Evolutionary conservation across 2,888 invertebrate genomes (phyloP).

Genomic region (Linyphia triangularis): DNA sequence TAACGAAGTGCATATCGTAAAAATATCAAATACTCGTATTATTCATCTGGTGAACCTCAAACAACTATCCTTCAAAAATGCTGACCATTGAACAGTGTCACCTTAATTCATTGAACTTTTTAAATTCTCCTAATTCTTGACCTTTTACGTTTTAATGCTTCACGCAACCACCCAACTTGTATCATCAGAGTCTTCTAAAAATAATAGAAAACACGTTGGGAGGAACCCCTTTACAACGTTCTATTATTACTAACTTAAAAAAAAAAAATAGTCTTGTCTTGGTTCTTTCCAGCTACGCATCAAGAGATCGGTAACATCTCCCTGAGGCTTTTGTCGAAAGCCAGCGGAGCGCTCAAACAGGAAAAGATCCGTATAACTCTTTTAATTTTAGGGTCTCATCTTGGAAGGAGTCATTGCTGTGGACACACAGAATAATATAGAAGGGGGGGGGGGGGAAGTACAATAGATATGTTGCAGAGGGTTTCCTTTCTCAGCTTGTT

Average conservation of each 20-base stretch:
- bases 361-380: not conserved
- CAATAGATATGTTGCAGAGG: not conserved
- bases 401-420: not conserved
- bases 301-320: not conserved
- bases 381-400: slow-evolving; percentile 12
- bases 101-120: too few species aligned
- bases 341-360: not conserved
- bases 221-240: too few species aligned
- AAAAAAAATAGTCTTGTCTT: not conserved
- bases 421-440: not conserved
- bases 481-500: not conserved
- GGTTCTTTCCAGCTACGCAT: not conserved
- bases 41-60: too few species aligned
- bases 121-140: too few species aligned
- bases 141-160: not conserved
- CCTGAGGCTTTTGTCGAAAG: not conserved
- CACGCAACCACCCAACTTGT: not conserved
- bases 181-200: too few species aligned
- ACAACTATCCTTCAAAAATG: too few species aligned
- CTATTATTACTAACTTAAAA: too few species aligned
- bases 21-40: too few species aligned
- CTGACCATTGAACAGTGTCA: too few species aligned
- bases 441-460: not conserved
- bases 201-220: not conserved
- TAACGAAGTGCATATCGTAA: too few species aligned